Evolutionary conservation across 2,888 invertebrate species (phyloP), one percentile per base, ranked within the genome.

Genomic region (Carcina quercana): DNA sequence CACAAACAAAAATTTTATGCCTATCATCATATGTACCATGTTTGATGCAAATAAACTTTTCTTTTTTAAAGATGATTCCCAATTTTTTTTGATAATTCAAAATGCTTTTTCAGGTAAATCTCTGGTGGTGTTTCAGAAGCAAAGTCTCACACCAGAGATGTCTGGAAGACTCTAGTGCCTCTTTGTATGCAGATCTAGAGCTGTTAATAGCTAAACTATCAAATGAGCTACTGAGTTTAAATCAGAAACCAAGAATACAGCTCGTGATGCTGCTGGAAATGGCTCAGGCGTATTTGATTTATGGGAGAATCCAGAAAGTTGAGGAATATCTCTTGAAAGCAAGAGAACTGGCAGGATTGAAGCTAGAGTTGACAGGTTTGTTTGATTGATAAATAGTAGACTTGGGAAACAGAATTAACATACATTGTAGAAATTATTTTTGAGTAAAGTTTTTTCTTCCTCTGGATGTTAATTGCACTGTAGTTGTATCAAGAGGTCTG

Each of bases 101-200:
- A n/a, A n/a, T n/a, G n/a, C 24, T 3, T 24, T 46, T 64, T 4
- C 45, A 83, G 83, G 32, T 82, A 6, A 53, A 76, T 33, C 42
- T 85, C 15, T 91, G 91, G 91, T 95, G 95, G 96, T 72, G 86
- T 42, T 82, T 95, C 53, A 86, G 96, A 47, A 80, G 88, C 32
- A 83, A 92, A 47, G 86, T 88, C 27, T 64, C 91, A 5, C 94
- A 95, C 59, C 96, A 96, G 61, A 84, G 87, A 46, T 71, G 91
- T 17, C 61, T 96, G 8, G 93, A 94, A 47, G 95, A 95, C 48
- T 80, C 87, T 38, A 91, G 93, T 22, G 88, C 88, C 2, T 72
- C 85, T n/a, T 53, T 94, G 1, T 88, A 89, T 36, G 76, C 86
- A 8, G 83, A 87, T 35, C 68, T 88, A 6, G 88, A 89, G 43